Conservation (phyloP, 1,140 invertebrate genomes). For the Lethrus apterus region DNA sequence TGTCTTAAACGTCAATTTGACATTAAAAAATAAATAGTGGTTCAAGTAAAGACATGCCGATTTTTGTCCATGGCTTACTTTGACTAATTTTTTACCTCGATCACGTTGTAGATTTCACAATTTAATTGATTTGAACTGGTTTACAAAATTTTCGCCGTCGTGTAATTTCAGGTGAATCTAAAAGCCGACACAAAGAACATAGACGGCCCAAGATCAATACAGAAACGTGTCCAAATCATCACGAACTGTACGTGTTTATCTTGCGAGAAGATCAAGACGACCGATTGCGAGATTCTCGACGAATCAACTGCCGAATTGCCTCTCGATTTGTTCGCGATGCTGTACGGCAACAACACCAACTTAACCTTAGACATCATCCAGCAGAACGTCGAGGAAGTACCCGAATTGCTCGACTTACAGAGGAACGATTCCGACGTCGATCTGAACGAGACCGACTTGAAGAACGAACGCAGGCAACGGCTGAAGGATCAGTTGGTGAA, state of each 20-base stretch:
- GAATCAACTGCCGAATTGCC: constrained; percentile 34
- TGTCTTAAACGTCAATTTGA: too few relatives aligned
- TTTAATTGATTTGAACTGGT: constrained; percentile 1
- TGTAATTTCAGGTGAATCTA: constrained; percentile 46
- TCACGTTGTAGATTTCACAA: not conserved
- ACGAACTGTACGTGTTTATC: constrained; percentile 56
- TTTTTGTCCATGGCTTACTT: too few relatives aligned
- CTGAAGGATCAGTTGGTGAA: constrained; percentile 23
- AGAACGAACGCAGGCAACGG: constrained; percentile 18
- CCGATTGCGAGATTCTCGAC: constrained; percentile 31
- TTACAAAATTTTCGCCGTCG: too few relatives aligned
- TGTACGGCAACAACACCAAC: constrained; percentile 1
- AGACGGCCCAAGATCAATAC: constrained; percentile 46
- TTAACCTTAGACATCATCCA: not conserved
- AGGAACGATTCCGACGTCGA: too few relatives aligned
- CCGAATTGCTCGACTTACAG: constrained; percentile 23
- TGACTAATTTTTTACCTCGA: not conserved
- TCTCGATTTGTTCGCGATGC: constrained; percentile 25
- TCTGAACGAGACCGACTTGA: constrained; percentile 9
- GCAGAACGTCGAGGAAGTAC: constrained; percentile 19
- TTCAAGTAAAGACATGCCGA: too few relatives aligned
- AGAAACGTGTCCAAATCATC: constrained; percentile 57
- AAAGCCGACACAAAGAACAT: constrained; percentile 48
- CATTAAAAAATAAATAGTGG: too few relatives aligned
- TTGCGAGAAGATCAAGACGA: constrained; percentile 39